Evolutionary conservation across 2,797 vertebrate genomes (phyloP).

Genomic region (Rhincodon typus): DNA sequence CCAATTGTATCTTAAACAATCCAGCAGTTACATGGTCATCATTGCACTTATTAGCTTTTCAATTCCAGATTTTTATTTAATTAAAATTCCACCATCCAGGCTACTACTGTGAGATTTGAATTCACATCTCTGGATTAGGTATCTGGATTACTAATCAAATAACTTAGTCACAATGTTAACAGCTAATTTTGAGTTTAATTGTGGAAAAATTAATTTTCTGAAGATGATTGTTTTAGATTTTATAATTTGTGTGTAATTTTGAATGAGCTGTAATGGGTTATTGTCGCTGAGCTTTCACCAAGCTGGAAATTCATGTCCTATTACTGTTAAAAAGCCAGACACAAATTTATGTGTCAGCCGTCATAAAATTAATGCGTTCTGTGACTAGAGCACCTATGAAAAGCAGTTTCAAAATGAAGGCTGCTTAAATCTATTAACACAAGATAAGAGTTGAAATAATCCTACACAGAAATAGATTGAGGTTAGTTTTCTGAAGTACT

Average conservation of each 20-base stretch:
- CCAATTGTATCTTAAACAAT: too few relatives aligned
- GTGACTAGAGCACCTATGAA: background rate
- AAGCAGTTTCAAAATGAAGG: background rate
- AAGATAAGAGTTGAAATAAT: background rate
- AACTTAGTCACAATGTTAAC: background rate
- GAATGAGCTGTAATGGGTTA: background rate
- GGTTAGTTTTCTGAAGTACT: background rate
- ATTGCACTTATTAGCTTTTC: background rate
- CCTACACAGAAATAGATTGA: background rate
- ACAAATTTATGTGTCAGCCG: background rate
- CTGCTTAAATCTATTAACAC: background rate
- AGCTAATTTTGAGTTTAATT: background rate
- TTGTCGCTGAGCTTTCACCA: background rate
- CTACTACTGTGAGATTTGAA: background rate
- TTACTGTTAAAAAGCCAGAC: background rate
- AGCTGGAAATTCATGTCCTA: background rate
- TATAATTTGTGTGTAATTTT: background rate
- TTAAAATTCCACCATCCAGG: too few relatives aligned
- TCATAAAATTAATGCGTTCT: background rate
- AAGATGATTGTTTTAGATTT: background rate
- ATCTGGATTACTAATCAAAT: background rate
- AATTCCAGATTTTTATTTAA: background rate
- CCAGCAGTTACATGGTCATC: background rate
- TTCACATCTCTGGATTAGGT: background rate
- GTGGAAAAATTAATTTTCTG: background rate